phyloP scores from a whole-genome alignment of 2,113 vertebrate genomes.

The Corythoichthys intestinalis region DNA sequence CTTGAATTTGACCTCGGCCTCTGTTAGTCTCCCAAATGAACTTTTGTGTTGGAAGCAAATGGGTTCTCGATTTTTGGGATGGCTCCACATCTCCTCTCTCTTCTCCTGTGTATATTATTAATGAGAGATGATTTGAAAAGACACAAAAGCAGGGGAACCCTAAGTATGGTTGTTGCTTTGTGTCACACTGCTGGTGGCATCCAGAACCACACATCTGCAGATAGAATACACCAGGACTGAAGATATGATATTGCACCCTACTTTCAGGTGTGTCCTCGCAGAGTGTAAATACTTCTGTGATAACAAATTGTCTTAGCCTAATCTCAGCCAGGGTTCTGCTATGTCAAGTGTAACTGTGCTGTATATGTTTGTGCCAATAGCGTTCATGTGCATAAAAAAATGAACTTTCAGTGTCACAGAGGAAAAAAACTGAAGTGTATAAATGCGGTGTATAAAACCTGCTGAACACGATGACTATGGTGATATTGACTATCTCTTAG shows the following conservation, averaged over 20 bases:
- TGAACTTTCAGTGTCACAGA: conserved; percentile 48
- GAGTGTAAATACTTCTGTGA: conserved; percentile 60
- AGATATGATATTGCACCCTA: not conserved
- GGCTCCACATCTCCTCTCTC: conserved; percentile 8
- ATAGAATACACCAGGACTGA: conserved; percentile 36
- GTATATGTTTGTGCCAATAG: conserved; percentile 62
- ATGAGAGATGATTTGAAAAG: conserved; percentile 38
- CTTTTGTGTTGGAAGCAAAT: conserved; percentile 15
- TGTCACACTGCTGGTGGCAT: conserved; percentile 49
- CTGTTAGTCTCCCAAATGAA: conserved; percentile 15
- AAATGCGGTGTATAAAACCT: conserved; percentile 44
- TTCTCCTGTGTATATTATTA: conserved; percentile 50
- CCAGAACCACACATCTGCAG: conserved; percentile 45
- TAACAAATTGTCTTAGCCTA: conserved; percentile 55
- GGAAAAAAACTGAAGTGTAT: conserved; percentile 42
- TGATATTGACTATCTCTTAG: conserved; percentile 62
- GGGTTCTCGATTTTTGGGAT: conserved; percentile 14
- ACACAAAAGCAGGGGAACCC: conserved; percentile 39
- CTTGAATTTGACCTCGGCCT: conserved; percentile 44
- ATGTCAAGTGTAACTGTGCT: conserved; percentile 62
- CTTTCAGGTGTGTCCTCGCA: not conserved
- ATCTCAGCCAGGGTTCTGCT: conserved; percentile 62
- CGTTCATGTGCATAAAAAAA: conserved; percentile 61
- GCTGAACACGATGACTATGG: conserved; percentile 50
- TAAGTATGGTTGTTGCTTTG: conserved; percentile 26